A percentile compares a stretch with the other conserved stretches of the same genome.
phyloP scores from a whole-genome alignment of 1,140 invertebrate genomes.

The Druon quercuslanigerum region DNA sequence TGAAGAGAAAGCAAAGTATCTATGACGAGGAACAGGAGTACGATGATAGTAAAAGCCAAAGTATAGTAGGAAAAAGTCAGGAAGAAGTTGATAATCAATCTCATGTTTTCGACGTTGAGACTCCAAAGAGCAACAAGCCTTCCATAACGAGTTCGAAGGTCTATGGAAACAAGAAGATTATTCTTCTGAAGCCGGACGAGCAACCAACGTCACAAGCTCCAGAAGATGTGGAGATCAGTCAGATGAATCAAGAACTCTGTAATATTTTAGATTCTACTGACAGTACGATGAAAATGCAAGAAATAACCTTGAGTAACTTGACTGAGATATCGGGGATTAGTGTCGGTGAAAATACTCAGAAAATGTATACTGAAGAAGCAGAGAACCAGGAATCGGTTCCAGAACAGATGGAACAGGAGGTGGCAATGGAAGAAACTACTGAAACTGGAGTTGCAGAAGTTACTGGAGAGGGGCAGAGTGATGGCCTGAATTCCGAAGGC shows the following conservation, averaged over 20 bases:
- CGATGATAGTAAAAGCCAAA: slow-evolving; percentile 53
- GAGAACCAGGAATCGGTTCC: slow-evolving; percentile 32
- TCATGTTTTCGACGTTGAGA: slow-evolving; percentile 32
- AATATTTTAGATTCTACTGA: slow-evolving; percentile 70
- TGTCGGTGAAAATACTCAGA: slow-evolving; percentile 46
- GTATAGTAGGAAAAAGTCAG: slow-evolving; percentile 36
- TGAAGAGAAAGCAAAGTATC: slow-evolving; percentile 72
- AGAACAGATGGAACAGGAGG: slow-evolving; percentile 13
- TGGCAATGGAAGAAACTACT: slow-evolving; percentile 17
- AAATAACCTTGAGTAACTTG: slow-evolving; percentile 67
- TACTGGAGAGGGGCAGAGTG: slow-evolving; percentile 24
- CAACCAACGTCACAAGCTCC: slow-evolving; percentile 21
- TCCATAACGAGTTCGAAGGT: slow-evolving; percentile 59
- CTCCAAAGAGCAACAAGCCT: background rate
- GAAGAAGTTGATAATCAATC: background rate
- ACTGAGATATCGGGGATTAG: slow-evolving; percentile 59
- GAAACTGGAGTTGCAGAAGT: background rate
- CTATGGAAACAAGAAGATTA: slow-evolving; percentile 67
- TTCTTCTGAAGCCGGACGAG: slow-evolving; percentile 63
- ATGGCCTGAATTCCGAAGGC: background rate
- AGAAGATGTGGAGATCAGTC: slow-evolving; percentile 61
- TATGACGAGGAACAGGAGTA: slow-evolving; percentile 73
- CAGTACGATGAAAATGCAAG: slow-evolving; percentile 70
- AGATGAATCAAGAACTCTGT: slow-evolving; percentile 70
- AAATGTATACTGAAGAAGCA: slow-evolving; percentile 41